phyloP scores from a whole-genome alignment of 2,888 invertebrate species.

The Hedychridium roseum region DNA sequence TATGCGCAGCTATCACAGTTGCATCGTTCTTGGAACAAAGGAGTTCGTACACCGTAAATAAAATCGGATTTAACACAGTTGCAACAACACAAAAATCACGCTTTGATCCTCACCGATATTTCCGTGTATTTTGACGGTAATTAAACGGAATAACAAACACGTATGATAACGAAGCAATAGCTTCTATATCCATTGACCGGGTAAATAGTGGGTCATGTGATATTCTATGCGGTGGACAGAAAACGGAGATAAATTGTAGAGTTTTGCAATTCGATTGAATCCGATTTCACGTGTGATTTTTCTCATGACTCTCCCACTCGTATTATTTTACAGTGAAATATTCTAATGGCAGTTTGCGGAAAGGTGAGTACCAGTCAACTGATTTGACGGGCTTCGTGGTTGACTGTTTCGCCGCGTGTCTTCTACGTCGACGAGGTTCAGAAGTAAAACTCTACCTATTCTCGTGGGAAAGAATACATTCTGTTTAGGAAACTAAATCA shows the following conservation, averaged over 20 bases:
- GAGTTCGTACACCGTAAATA: no score
- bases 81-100: conserved; percentile 9
- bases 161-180: no score
- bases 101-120: no score
- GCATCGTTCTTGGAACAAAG: conserved; percentile 3
- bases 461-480: neutral
- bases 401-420: conserved; percentile 10
- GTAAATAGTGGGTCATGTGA: no score
- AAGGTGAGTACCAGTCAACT: conserved; percentile 35
- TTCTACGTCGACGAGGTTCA: conserved; percentile 8
- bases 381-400: conserved; percentile 22
- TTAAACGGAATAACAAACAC: no score
- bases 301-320: conserved; percentile 9
- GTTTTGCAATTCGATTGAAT: no score
- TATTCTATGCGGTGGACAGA: no score
- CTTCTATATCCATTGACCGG: no score
- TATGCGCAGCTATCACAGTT: conserved; percentile 17
- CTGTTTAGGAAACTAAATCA: neutral
- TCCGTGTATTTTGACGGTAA: no score
- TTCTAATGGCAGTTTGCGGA: conserved; percentile 43
- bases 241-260: no score
- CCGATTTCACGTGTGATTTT: no score
- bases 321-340: conserved; percentile 20
- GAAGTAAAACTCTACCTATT: conserved; percentile 8
- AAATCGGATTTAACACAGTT: no score